These are phyloP conservation scores for Zhuqinia jingwanae DNA, from an alignment of 2,888 invertebrate genomes.

Conservation along the genomic window DNA sequence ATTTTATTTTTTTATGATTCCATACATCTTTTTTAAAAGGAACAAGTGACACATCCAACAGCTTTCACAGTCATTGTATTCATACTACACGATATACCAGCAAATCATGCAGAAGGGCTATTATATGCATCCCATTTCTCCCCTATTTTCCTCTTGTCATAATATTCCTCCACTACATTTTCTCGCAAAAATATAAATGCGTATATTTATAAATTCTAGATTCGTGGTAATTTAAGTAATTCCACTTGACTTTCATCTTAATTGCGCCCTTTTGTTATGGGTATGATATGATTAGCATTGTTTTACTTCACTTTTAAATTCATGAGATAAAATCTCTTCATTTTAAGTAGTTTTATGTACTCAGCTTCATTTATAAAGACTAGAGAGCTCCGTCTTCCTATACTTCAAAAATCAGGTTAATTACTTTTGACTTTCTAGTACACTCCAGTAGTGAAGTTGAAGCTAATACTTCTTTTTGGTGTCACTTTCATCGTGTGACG, in stretches of 20 bases:
- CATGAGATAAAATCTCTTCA: neutral
- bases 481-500: slow-evolving; percentile 22
- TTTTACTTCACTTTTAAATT: neutral
- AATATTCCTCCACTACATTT: neutral
- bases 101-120: too few species aligned
- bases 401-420: slow-evolving; percentile 59
- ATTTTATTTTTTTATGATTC: slow-evolving; percentile 31
- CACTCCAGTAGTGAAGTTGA: neutral
- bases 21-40: slow-evolving; percentile 22
- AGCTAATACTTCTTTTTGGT: neutral
- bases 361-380: too few species aligned
- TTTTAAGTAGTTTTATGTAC: too few species aligned
- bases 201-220: slow-evolving; percentile 8
- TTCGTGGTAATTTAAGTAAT: neutral
- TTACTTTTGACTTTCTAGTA: slow-evolving; percentile 47
- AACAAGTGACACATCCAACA: neutral
- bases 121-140: neutral
- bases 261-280: neutral
- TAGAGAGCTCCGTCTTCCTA: too few species aligned
- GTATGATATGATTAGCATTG: neutral
- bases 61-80: neutral
- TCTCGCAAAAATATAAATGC: too few species aligned
- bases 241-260: neutral
- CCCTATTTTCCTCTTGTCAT: neutral
- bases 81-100: too few species aligned